Percentiles rank a stretch among this genome's conserved stretches.
These are phyloP conservation scores for Nyctibius grandis DNA, from an alignment of 2,797 vertebrate species.

Conservation along the genomic window DNA sequence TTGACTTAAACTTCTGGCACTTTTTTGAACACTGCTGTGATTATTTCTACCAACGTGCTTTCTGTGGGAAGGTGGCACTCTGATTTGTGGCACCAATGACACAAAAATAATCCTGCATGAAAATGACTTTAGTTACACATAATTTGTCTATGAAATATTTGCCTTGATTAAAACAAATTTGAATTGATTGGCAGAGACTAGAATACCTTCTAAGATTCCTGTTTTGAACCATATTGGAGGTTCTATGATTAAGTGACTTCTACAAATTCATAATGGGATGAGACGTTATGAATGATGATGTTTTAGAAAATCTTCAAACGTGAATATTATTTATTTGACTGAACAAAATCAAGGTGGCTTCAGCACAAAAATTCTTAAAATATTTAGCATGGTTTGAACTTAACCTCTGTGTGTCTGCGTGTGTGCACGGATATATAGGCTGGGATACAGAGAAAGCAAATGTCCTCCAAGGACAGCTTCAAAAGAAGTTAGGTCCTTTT, in stretches of 20 bases:
- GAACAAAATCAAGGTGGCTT: conserved; percentile 53
- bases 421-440: background rate
- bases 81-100: conserved; percentile 25
- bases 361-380: conserved; percentile 21
- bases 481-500: background rate
- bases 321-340: conserved; percentile 25
- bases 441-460: background rate
- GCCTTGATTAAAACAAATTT: conserved; percentile 21
- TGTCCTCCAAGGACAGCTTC: background rate
- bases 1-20: conserved; percentile 45
- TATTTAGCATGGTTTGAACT: conserved; percentile 67
- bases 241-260: conserved; percentile 18
- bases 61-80: conserved; percentile 53
- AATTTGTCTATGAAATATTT: conserved; percentile 9
- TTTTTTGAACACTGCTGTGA: conserved; percentile 58
- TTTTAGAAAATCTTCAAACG: background rate
- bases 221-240: background rate
- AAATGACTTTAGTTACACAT: background rate
- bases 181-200: background rate
- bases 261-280: background rate
- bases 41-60: conserved; percentile 38
- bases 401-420: conserved; percentile 35
- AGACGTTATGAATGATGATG: background rate
- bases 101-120: conserved; percentile 60
- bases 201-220: background rate